These are phyloP conservation scores for Acropora yongei DNA, from an alignment of 64 coral and sea anemone species.

Conservation along the genomic window DNA sequence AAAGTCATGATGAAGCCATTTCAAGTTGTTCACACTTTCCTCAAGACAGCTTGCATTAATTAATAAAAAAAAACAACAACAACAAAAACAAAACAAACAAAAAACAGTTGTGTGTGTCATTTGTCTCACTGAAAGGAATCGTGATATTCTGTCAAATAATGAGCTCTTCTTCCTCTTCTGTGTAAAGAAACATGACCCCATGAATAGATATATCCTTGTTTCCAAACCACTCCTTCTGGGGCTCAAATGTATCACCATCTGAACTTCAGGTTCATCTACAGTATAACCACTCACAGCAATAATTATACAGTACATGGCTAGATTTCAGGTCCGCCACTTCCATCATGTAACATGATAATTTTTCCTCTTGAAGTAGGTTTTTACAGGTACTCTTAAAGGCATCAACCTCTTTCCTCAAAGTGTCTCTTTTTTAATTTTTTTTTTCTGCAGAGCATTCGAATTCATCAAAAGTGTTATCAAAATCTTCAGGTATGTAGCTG, in stretches of 20 bases:
- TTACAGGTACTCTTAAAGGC: slow-evolving; percentile 30
- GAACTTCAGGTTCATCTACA: slow-evolving; percentile 69
- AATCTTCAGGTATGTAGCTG: slow-evolving; percentile 35
- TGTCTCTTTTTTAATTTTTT: not conserved
- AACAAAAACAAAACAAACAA: not conserved
- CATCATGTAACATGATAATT: slow-evolving; percentile 18
- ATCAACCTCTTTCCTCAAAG: not conserved
- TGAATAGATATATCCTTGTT: slow-evolving; percentile 53
- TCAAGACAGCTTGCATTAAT: slow-evolving; percentile 61
- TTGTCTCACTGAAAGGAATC: slow-evolving; percentile 16
- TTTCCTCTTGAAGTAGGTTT: slow-evolving; percentile 47
- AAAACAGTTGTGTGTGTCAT: slow-evolving; percentile 67
- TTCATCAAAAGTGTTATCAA: slow-evolving; percentile 24
- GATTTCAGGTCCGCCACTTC: slow-evolving; percentile 44
- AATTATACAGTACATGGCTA: slow-evolving; percentile 19
- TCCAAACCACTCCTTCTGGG: slow-evolving; percentile 71
- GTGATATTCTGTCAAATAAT: slow-evolving; percentile 41
- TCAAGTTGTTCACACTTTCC: slow-evolving; percentile 44
- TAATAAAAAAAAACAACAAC: too few relatives aligned
- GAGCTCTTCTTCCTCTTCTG: slow-evolving; percentile 6
- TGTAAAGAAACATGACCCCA: slow-evolving; percentile 66
- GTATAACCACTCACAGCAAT: slow-evolving; percentile 64
- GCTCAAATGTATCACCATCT: slow-evolving; percentile 32
- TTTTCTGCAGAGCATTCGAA: not conserved
- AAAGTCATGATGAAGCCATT: not conserved